Conservation (phyloP, 2,888 invertebrate species). For the Macrophya alboannulata region DNA sequence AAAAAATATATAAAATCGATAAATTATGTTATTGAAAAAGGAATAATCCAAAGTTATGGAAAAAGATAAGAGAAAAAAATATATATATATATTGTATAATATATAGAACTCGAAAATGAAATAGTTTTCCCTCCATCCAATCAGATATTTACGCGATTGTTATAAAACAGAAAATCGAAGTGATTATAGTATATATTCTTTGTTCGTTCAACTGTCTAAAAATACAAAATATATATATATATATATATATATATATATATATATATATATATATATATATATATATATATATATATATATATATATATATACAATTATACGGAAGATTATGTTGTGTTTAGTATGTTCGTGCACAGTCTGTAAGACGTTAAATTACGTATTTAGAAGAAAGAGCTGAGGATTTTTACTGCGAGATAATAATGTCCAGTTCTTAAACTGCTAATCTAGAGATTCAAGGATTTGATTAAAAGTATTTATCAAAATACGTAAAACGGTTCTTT, state of each 20-base stretch:
- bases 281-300: no score
- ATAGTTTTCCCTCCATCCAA: constrained; percentile 1
- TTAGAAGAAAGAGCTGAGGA: not conserved
- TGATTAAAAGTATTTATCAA: not conserved
- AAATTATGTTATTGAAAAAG: not conserved
- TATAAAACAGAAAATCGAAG: not conserved
- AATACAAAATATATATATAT: not conserved
- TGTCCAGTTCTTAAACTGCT: not conserved
- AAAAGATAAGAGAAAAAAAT: not conserved
- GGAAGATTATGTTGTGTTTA: not conserved
- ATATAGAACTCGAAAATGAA: not conserved
- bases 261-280: no score
- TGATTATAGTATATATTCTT: not conserved
- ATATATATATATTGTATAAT: not conserved
- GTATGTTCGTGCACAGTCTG: not conserved
- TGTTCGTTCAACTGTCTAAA: constrained; percentile 14
- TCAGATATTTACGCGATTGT: constrained; percentile 43
- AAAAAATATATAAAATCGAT: not conserved
- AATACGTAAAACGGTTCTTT: not conserved
- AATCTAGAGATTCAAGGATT: not conserved
- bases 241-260: no score
- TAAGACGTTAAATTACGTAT: not conserved
- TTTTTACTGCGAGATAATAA: not conserved
- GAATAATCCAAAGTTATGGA: constrained; percentile 11
- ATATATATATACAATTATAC: no score